phyloP scores from a whole-genome alignment of 2,888 invertebrate genomes.

The Pyrrhia umbra region DNA sequence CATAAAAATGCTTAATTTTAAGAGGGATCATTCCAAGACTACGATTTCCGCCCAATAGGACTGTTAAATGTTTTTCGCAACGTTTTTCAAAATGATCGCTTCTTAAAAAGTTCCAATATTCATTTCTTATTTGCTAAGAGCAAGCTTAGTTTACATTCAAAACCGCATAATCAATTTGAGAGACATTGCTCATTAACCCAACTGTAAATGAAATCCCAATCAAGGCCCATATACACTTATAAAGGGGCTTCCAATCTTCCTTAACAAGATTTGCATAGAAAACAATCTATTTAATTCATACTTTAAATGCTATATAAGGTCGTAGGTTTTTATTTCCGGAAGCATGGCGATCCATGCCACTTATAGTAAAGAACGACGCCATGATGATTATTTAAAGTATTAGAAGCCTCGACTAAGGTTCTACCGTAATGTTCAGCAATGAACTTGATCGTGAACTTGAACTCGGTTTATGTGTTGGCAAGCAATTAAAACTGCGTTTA shows the following conservation, averaged over 20 bases:
- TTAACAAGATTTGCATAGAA: conserved; percentile 32
- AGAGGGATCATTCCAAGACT: no score
- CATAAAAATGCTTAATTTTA: no score
- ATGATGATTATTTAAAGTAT: conserved; percentile 14
- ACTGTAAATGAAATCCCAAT: background rate
- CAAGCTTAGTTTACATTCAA: no score
- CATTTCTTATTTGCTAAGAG: no score
- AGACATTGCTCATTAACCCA: no score
- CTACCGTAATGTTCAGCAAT: conserved; percentile 12
- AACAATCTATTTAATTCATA: conserved; percentile 20
- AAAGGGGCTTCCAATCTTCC: conserved; percentile 1
- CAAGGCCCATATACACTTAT: conserved; percentile 23
- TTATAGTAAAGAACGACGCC: background rate
- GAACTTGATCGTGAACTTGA: conserved; percentile 30
- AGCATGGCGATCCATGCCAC: conserved; percentile 7
- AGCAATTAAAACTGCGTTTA: conserved; percentile 11
- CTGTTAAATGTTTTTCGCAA: no score
- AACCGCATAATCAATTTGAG: no score
- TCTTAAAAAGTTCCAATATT: no score
- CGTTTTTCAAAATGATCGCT: no score
- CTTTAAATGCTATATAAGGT: conserved; percentile 25
- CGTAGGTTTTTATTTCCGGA: conserved; percentile 17
- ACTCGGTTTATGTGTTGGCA: conserved; percentile 15
- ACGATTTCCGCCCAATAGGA: no score
- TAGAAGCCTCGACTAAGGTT: background rate